phyloP scores from a whole-genome alignment of 1,140 invertebrate genomes.

The Papilio machaon region DNA sequence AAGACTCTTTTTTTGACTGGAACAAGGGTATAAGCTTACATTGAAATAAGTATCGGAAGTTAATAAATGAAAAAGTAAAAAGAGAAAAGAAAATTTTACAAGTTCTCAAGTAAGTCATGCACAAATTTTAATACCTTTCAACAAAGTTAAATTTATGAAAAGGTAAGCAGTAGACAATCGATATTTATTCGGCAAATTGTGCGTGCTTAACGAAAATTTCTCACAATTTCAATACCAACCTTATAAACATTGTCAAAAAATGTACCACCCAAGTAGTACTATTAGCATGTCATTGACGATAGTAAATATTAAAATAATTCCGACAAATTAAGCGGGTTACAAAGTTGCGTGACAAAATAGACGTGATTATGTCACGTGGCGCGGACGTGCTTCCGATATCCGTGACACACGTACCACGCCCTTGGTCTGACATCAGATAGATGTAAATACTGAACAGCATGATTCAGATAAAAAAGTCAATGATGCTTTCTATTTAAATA shows the following conservation, averaged over 20 bases:
- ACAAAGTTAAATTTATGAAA: neutral
- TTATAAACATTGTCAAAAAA: slow-evolving; percentile 2
- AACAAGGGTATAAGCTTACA: neutral
- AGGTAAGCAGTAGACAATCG: neutral
- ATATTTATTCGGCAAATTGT: neutral
- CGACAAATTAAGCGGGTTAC: slow-evolving; percentile 57
- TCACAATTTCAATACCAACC: slow-evolving; percentile 1
- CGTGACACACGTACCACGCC: slow-evolving; percentile 51
- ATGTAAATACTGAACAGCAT: slow-evolving; percentile 31
- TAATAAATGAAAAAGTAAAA: neutral
- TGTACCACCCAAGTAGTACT: neutral
- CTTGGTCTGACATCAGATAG: slow-evolving; percentile 47
- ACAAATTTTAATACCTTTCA: neutral
- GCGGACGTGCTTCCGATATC: slow-evolving; percentile 55
- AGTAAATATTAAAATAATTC: slow-evolving; percentile 26
- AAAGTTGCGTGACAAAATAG: slow-evolving; percentile 52
- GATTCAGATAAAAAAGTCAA: neutral
- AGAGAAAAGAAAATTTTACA: neutral
- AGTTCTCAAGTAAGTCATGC: neutral
- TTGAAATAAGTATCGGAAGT: neutral
- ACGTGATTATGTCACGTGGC: slow-evolving; percentile 62
- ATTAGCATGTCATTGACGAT: neutral
- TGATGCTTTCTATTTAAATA: neutral
- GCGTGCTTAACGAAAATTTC: slow-evolving; percentile 5
- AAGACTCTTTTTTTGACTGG: neutral